Evolutionary conservation across 2,888 invertebrate genomes (phyloP).

Genomic region (Penaeus monodon): DNA sequence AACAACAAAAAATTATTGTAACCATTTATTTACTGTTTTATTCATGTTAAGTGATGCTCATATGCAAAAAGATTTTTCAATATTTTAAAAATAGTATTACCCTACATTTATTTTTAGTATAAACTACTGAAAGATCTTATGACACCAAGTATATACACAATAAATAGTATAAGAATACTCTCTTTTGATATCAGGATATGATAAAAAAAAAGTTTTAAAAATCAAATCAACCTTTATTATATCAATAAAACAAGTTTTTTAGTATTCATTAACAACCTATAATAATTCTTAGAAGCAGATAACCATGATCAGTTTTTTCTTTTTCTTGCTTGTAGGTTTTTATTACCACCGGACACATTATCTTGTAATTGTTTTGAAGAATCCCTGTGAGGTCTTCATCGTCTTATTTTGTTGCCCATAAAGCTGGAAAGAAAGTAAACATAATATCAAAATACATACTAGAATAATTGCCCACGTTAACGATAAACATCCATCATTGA

Average conservation of each 20-base stretch:
- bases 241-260: slow-evolving; percentile 7
- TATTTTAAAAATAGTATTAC: too few relatives aligned
- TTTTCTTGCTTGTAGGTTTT: slow-evolving; percentile 20
- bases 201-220: not conserved
- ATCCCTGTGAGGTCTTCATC: slow-evolving; percentile 83
- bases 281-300: slow-evolving; percentile 34
- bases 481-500: slow-evolving; percentile 59
- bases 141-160: too few relatives aligned
- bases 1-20: too few relatives aligned
- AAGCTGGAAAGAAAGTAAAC: slow-evolving; percentile 69
- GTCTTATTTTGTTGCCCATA: slow-evolving; percentile 70
- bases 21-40: too few relatives aligned
- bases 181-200: not conserved
- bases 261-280: not conserved
- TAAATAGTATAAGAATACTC: not conserved
- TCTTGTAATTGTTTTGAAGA: slow-evolving; percentile 89
- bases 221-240: slow-evolving; percentile 9
- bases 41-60: too few relatives aligned
- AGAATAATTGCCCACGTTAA: not conserved
- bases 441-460: slow-evolving; percentile 5
- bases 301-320: not conserved
- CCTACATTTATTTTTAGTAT: too few relatives aligned
- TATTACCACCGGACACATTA: slow-evolving; percentile 22
- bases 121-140: too few relatives aligned
- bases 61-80: too few relatives aligned